Evolutionary conservation across 1,140 invertebrate genomes (phyloP), one percentile per base, ranked within the genome.

Genomic region (Mya arenaria): DNA sequence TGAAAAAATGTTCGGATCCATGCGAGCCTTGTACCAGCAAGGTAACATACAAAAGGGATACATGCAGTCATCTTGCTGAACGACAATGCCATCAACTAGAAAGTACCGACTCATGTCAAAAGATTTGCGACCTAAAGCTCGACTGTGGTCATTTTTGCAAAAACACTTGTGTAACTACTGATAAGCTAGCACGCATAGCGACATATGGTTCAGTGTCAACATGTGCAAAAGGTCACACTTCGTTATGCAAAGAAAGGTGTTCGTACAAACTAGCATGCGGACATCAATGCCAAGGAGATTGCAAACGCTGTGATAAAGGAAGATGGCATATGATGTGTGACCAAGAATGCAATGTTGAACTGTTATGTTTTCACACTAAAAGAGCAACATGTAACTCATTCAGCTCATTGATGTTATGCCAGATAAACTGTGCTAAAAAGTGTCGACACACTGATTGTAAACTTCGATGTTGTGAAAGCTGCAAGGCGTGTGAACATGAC

Each of bases 401-500:
- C 48, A 52, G 25, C 17, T 23, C 48, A 52, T 52, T n/a, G n/a
- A n/a, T n/a, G n/a, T n/a, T n/a, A n/a, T n/a, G n/a, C n/a, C n/a
- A n/a, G n/a, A n/a, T n/a, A n/a, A n/a, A n/a, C n/a, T n/a, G 48
- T 23, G 48, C 48, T 52, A 52, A 52, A 52, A 52, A 17, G 25
- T 10, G 48, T 52, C 19, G 25, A 52, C 48, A 23, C 48, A 23
- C 19, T n/a, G 19, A 23, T 23, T 52, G 17, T 52, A 17, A 52
- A n/a, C 48, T 52, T 52, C 19, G 25, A 52, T 52, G 25, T 52
- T n/a, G 25, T n/a, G 17, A 52, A 23, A 52, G 25, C 17, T 52
- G 48, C 25, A 52, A 52, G 2, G 48, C 2, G 25, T n/a, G 95
- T 89, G 88, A 85, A 1, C 88, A 90, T 0, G 96, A 95, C 82